These are phyloP conservation scores for Chiroxiphia lanceolata DNA, from an alignment of 2,797 vertebrate species.

Conservation along the genomic window DNA sequence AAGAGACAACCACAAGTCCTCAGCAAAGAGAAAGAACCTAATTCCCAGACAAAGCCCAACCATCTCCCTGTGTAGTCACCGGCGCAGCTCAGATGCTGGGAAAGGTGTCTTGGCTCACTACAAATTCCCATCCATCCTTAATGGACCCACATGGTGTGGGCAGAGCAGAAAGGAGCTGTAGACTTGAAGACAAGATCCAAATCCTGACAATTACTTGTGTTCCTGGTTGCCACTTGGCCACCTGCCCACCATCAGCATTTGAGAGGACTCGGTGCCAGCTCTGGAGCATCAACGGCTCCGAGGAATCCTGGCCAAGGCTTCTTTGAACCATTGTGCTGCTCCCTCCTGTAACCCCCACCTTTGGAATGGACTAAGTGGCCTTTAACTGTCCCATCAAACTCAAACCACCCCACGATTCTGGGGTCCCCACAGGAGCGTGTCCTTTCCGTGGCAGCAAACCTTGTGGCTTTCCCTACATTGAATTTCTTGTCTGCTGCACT, in stretches of 20 bases:
- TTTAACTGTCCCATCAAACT: not conserved
- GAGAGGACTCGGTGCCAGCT: not conserved
- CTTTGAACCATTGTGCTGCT: not conserved
- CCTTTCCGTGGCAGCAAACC: not conserved
- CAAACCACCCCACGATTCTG: not conserved
- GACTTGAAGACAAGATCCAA: not conserved
- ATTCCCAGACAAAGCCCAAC: not conserved
- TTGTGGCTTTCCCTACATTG: not conserved
- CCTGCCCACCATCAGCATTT: accelerated
- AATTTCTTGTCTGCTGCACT: not conserved
- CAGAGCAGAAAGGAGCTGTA: not conserved
- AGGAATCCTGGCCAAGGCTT: not conserved
- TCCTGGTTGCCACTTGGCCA: not conserved
- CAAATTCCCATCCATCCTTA: not conserved
- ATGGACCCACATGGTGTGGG: not conserved
- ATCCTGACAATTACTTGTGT: not conserved
- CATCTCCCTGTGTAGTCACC: not conserved
- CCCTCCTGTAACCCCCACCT: not conserved
- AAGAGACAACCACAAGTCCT: not conserved
- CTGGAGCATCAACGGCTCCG: not conserved
- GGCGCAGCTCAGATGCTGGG: not conserved
- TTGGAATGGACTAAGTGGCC: not conserved
- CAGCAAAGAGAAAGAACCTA: not conserved
- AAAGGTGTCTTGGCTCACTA: not conserved
- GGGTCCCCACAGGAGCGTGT: not conserved